phyloP scores from a whole-genome alignment of 2,888 invertebrate genomes.

The Heliconius erato region DNA sequence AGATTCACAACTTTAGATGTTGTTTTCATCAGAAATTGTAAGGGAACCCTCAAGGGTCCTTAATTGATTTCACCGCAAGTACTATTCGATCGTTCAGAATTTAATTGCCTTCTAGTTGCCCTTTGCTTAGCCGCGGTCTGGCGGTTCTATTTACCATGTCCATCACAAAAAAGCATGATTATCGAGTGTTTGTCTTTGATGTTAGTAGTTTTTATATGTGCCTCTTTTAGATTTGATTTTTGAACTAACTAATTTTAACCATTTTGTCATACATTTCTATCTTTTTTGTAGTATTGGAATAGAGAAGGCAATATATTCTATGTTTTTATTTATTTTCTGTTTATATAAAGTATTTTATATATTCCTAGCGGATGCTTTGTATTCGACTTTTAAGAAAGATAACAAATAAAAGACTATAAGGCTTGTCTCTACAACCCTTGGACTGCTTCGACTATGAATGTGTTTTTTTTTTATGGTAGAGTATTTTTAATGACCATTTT shows the following conservation, averaged over 20 bases:
- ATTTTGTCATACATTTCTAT: neutral
- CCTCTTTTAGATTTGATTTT: neutral
- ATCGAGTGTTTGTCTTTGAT: neutral
- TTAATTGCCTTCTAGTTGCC: constrained; percentile 13
- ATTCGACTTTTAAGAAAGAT: neutral
- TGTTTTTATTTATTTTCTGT: neutral
- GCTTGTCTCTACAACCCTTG: too few species aligned
- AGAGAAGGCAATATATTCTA: too few species aligned
- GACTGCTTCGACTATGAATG: too few species aligned
- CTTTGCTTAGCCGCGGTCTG: neutral
- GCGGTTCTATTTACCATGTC: neutral
- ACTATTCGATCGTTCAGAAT: constrained; percentile 31
- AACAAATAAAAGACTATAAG: too few species aligned
- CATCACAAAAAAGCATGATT: neutral
- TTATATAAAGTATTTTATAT: neutral
- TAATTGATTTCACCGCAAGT: constrained; percentile 40
- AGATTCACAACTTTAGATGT: constrained; percentile 38
- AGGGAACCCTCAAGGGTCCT: constrained; percentile 30
- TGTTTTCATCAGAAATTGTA: constrained; percentile 39
- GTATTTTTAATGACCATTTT: too few species aligned
- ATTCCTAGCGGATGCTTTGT: neutral
- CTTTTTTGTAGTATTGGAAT: neutral
- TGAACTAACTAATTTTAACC: neutral
- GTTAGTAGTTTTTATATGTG: neutral
- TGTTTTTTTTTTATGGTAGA: too few species aligned